Evolutionary conservation across 2,797 vertebrate species (phyloP), one percentile per base, ranked within the genome.

Genomic region (Bucorvus abyssinicus): DNA sequence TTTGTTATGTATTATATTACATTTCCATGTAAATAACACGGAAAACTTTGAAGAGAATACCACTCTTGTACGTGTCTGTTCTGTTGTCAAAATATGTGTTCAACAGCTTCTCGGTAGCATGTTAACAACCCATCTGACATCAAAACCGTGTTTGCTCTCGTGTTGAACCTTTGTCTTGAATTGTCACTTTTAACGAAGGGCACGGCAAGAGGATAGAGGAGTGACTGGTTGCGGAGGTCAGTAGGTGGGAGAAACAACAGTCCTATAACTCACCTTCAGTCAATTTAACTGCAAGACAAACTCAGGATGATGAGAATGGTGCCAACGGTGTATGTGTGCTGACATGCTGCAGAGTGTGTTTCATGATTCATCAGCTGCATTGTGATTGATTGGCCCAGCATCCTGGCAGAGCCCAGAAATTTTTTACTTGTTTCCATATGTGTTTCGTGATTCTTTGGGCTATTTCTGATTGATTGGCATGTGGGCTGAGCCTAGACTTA

Each of bases 281-380:
- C 84, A 92, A 87, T 97, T 94, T 95, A 94, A 91, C 74, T 88
- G 82, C 81, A 92, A 97, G 96, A 96, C 95, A 97, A 96, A 95
- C 89, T 96, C 40, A 6, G 87, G 96, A 56, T 90, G 92, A 93
- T 94, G 95, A 96, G 77, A 94, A 84, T 42, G n/a, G 92, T 95
- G 94, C 93, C 96, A 95, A 79, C 86, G 11, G 76, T 0, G 34
- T 95, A 94, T 96, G 84, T 84, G 97, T 87, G 86, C 95, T 95
- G 97, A 97, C 97, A 97, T 16, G 95, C 91, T 90, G 89, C 87
- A 78, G 87, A 96, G 78, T 75, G 83, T 73, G 93, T 93, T 96
- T 97, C 95, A 89, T 96, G 97, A 97, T 97, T 97, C 97, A 97
- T 97, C 96, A 96, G 86, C 84, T 3, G 27, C 87, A 82, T 67